A percentile compares a stretch with the other conserved stretches of the same genome.
Conservation (phyloP, 2,797 vertebrate genomes). For the Hypotaenidia philippensis region DNA sequence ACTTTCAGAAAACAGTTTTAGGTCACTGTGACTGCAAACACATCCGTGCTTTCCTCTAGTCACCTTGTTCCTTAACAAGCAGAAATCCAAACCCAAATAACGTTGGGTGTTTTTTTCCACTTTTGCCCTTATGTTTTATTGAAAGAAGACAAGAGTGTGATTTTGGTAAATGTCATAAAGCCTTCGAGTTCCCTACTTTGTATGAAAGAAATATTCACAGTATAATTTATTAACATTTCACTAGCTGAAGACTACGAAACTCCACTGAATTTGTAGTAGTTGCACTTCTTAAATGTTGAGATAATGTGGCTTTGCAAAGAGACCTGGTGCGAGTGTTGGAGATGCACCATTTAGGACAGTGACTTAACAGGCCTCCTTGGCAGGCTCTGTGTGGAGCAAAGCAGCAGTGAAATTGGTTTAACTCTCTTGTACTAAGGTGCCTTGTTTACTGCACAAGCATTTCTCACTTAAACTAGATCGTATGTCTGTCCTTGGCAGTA, state of each 20-base stretch:
- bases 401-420: not conserved
- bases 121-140: conserved; percentile 1
- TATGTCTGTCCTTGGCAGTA: not conserved
- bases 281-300: not conserved
- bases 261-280: not conserved
- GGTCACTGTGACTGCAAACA: not conserved
- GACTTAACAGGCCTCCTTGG: not conserved
- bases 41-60: not conserved
- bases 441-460: not conserved
- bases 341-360: not conserved
- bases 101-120: not conserved
- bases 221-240: not conserved
- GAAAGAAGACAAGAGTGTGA: not conserved
- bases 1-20: not conserved
- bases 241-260: not conserved
- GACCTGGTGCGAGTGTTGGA: not conserved
- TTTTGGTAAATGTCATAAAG: conserved; percentile 48
- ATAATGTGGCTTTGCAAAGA: not conserved
- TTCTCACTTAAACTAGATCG: not conserved
- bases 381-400: not conserved
- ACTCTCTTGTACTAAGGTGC: not conserved
- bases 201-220: not conserved
- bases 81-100: conserved; percentile 1
- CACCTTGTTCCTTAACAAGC: not conserved
- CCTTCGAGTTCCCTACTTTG: not conserved